Evolutionary conservation across 2,888 invertebrate species (phyloP), one percentile per base, ranked within the genome.

Genomic region (Mycalesis mineus): DNA sequence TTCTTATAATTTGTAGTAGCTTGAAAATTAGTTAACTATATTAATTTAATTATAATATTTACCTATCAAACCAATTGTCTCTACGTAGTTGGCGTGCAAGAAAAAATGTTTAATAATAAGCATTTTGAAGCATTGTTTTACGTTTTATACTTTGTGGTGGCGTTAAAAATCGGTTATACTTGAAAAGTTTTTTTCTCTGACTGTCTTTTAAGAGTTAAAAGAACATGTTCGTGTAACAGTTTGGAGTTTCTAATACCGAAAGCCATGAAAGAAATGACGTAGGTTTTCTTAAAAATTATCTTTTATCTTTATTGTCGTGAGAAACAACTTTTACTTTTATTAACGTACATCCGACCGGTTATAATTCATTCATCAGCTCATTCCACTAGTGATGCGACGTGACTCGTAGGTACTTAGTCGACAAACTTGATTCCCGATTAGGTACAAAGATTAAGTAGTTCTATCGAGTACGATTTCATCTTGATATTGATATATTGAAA

Each of bases 291-390:
- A 31, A n/a, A n/a, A n/a, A 39, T 28, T 22, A 48, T 31, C 15
- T 13, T n/a, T 37, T 49, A 42, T 37, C 22, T 49, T 49, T 49
- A 49, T 29, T 42, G 36, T 49, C 48, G 53, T 58, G 57, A 40
- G 50, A 57, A 61, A 33, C 15, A 2, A 52, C 61, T 61, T 52
- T 58, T 55, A 58, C 61, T 55, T 61, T 61, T 55, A 55, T 41
- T 17, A 36, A 36, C 37, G 47, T 17, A n/a, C 31, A 39, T 51
- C 31, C 17, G 17, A 42, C 52, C 55, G 61, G 42, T 55, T 48
- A 55, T 42, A 42, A 22, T 40, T 58, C 28, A 44, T 49, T 57
- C 54, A 45, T 39, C 33, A 40, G 29, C 50, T 54, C 59, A 61
- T 54, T 45, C 22, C 8, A 9, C 28, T 39, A 39, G 39, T 37